Base-by-base conservation (phyloP, 1,140 invertebrate genomes). In the Drosophila dunni region DNA sequence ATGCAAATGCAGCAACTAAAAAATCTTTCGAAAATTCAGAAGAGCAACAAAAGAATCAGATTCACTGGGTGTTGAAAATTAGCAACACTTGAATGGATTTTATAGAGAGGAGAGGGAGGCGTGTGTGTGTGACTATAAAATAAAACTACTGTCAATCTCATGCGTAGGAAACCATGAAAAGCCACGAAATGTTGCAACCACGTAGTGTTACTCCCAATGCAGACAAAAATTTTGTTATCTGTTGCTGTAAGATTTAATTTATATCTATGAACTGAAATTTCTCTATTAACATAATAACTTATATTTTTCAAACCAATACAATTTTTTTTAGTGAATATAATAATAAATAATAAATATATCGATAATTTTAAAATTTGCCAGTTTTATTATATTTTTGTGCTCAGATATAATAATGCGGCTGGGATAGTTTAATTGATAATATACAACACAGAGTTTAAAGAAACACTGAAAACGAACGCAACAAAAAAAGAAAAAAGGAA, bases 161-260 rank as follows among this genome's bases (percentile, higher is more conserved):
- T 91, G 88, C 82, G 88, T 91, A 91, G 70, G 75, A 91, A 90
- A 79, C 88, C 88, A 91, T 91, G 88, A 91, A 91, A 83, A 72
- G 58, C 11, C 60, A 38, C 56, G 44, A 62, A 62, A 33, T 71
- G 44, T 40, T 54, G 33, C 34, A 54, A 54, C 34, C 34, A 10
- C 34, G 44, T 36, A 24, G 51, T 42, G 33, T 36, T 29, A 53
- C 44, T 69, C 61, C 44, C 53, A 72, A 58, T 53, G 36, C 42
- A 29, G 50, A 13, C n/a, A 69, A 40, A 36, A 56, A 17, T 10
- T 57, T 29, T 51, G n/a, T 17, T 17, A 44, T 64, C 13, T 40
- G 56, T 73, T 68, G 56, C 6, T 6, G 24, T 29, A 29, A 29
- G 24, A 6, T 29, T 29, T 5, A 29, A 6, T 6, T 29, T 29